Base-by-base conservation (phyloP, 2,888 invertebrate genomes). In the Pyrrhia umbra region DNA sequence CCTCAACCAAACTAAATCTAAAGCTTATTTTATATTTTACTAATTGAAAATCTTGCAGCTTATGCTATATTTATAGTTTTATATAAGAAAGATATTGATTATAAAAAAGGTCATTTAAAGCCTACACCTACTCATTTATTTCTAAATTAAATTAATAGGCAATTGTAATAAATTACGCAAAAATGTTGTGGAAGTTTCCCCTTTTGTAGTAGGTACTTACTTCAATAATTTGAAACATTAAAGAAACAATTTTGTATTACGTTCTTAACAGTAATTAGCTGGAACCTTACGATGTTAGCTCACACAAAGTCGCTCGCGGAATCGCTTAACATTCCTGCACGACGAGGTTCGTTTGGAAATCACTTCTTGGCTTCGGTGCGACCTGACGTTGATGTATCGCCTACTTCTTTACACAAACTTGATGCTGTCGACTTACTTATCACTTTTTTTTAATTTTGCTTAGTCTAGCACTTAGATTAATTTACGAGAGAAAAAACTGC, bases 301-400 rank as follows among this genome's bases (percentile, higher is more conserved):
- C 40, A 55, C 64, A 64, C 63, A 56, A 50, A 64, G 46, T 57
- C 52, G 51, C 46, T 49, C 46, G 37, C 27, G 50, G 85, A 86
- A 84, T 85, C 85, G 85, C 82, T 89, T 85, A 87, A 88, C 84
- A 90, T 89, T 89, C 86, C 83, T 75, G 62, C 80, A 81, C 82
- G 82, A 81, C 77, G 80, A 83, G 84, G 81, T 79, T 83, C 75
- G 73, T 85, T 88, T 85, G 82, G 82, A 87, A 89, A 90, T 90
- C 88, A 89, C 86, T 88, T 85, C 85, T 81, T 83, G 79, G 85
- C 84, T 79, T 72, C 75, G 70, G 74, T 69, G 78, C 77, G 72
- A 75, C 76, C 71, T 87, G 91, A 92, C 91, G 77, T 88, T 91
- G 92, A 92, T 90, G 83, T 90, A 92, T 91, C 83, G 86, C 56